A percentile compares a stretch with the other conserved stretches of the same genome.
Conservation (phyloP, 1,140 invertebrate species). For the Grapholita molesta region DNA sequence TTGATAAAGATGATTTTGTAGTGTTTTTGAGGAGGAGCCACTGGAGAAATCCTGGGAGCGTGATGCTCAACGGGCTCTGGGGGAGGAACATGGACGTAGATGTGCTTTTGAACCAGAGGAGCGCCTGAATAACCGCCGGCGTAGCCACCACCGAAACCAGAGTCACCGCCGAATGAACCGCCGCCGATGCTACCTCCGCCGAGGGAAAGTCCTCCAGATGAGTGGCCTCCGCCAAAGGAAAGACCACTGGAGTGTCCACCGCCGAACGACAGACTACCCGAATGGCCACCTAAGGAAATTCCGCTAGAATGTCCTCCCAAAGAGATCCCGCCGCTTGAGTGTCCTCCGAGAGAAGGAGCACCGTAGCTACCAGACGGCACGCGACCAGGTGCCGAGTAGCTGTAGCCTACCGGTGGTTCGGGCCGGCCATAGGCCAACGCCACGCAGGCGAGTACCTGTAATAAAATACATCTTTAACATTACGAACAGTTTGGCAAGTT, state of each 20-base stretch:
- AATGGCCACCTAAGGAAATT: conserved; percentile 34
- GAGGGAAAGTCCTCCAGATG: conserved; percentile 23
- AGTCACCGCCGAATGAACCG: conserved; percentile 43
- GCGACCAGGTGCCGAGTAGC: conserved; percentile 59
- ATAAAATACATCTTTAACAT: conserved; percentile 22
- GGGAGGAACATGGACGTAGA: conserved; percentile 78
- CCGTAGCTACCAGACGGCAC: conserved; percentile 50
- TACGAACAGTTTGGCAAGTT: not conserved
- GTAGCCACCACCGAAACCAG: conserved; percentile 54
- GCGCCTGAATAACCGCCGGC: conserved; percentile 63
- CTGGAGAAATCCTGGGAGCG: conserved; percentile 76
- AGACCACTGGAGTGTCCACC: conserved; percentile 45
- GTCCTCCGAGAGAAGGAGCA: conserved; percentile 48
- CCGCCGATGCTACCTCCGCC: conserved; percentile 31
- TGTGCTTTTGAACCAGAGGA: conserved; percentile 75
- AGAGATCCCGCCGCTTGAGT: conserved; percentile 41
- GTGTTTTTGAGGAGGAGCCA: conserved; percentile 86
- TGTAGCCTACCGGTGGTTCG: conserved; percentile 71
- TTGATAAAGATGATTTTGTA: conserved; percentile 95
- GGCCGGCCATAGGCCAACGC: conserved; percentile 67
- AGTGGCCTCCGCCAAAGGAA: conserved; percentile 33
- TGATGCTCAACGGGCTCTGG: conserved; percentile 81
- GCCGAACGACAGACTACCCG: conserved; percentile 47
- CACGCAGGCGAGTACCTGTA: conserved; percentile 69
- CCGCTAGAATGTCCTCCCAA: conserved; percentile 45